Percentiles rank a stretch among this genome's conserved stretches.
phyloP scores from a whole-genome alignment of 2,888 invertebrate species.

The Anarsia innoxiella region DNA sequence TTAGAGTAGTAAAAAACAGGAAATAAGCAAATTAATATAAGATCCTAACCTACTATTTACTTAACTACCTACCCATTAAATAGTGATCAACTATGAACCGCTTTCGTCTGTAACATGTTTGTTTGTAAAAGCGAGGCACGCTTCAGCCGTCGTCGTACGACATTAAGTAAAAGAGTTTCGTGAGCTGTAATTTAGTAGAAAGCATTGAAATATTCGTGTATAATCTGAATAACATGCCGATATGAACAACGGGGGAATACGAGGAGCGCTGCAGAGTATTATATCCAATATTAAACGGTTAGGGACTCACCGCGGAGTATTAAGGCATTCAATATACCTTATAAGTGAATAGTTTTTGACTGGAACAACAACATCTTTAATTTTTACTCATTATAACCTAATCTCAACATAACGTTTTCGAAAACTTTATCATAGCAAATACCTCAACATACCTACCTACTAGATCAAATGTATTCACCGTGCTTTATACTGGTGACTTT shows the following conservation, averaged over 20 bases:
- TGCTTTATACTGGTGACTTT: neutral
- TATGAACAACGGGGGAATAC: slow-evolving; percentile 74
- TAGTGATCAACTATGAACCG: slow-evolving; percentile 17
- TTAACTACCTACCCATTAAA: no score
- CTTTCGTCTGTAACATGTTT: slow-evolving; percentile 30
- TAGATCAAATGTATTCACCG: neutral
- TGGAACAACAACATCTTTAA: no score
- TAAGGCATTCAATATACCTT: no score
- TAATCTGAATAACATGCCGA: slow-evolving; percentile 75
- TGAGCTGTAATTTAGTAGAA: slow-evolving; percentile 74
- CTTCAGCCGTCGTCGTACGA: slow-evolving; percentile 43
- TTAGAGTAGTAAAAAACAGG: no score
- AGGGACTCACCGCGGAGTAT: slow-evolving; percentile 61
- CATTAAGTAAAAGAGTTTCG: slow-evolving; percentile 68
- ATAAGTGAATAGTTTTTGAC: no score
- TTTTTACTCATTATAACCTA: no score
- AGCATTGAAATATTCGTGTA: slow-evolving; percentile 76
- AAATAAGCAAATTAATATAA: no score
- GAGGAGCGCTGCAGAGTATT: slow-evolving; percentile 64
- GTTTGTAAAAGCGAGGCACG: slow-evolving; percentile 28
- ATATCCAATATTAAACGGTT: slow-evolving; percentile 74
- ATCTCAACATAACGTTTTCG: no score
- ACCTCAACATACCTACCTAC: no score
- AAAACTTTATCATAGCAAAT: no score
- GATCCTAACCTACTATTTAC: no score